Evolutionary conservation across 1,140 invertebrate genomes (phyloP).

Genomic region (Lordiphosa mommai): DNA sequence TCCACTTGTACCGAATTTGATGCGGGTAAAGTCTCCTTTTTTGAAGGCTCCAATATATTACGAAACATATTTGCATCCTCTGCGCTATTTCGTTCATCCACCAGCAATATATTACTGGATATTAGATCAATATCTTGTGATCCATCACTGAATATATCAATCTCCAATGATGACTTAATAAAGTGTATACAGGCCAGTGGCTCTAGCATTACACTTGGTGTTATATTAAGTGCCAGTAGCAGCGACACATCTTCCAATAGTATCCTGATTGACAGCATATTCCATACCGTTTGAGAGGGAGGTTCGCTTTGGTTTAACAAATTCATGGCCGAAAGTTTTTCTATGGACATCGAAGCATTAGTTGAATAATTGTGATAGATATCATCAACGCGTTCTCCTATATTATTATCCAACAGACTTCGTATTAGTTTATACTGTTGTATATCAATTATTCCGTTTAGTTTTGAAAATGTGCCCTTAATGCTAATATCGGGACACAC

Average conservation of each 20-base stretch:
- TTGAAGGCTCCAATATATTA: conserved; percentile 90
- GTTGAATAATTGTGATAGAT: conserved; percentile 77
- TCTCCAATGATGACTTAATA: conserved; percentile 91
- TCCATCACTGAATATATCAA: conserved; percentile 92
- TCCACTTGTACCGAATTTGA: conserved; percentile 89
- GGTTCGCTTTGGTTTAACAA: conserved; percentile 35
- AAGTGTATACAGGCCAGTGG: conserved; percentile 94
- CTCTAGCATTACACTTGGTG: conserved; percentile 51
- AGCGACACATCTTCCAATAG: conserved; percentile 94
- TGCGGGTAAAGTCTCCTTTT: conserved; percentile 80
- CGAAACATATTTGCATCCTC: conserved; percentile 89
- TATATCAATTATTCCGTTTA: conserved; percentile 90
- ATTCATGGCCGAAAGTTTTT: conserved; percentile 50
- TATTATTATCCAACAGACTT: conserved; percentile 93
- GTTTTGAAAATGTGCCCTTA: conserved; percentile 91
- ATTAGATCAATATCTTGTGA: conserved; percentile 96
- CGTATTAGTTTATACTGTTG: conserved; percentile 93
- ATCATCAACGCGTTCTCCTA: conserved; percentile 93
- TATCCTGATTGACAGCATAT: conserved; percentile 88
- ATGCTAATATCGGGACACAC: conserved; percentile 92
- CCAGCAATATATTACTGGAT: conserved; percentile 93
- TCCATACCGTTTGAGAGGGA: conserved; percentile 83
- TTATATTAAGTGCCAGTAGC: conserved; percentile 82
- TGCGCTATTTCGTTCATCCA: conserved; percentile 84
- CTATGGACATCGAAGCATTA: conserved; percentile 50